These are phyloP conservation scores for Thera britannica DNA, from an alignment of 2,888 invertebrate genomes.

Conservation along the genomic window DNA sequence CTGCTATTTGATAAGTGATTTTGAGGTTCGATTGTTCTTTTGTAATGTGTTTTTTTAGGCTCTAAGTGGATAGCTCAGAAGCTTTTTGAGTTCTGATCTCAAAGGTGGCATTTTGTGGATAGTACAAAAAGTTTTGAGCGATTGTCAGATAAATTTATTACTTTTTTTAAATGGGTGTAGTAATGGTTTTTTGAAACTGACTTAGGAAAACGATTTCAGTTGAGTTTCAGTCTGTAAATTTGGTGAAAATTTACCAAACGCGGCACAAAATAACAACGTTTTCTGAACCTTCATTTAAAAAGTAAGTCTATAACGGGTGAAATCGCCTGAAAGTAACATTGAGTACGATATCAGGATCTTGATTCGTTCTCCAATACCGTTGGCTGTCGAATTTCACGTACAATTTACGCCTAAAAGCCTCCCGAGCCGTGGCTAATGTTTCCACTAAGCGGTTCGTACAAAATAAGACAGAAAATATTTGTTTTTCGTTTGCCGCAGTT, in stretches of 20 bases:
- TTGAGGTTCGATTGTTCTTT: slow-evolving; percentile 31
- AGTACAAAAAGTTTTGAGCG: neutral
- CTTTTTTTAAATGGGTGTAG: neutral
- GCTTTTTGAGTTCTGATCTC: slow-evolving; percentile 5
- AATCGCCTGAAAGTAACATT: slow-evolving; percentile 32
- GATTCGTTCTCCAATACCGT: slow-evolving; percentile 52
- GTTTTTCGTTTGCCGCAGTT: slow-evolving; percentile 49
- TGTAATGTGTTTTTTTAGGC: slow-evolving; percentile 21
- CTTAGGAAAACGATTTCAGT: no score
- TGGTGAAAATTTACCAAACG: neutral
- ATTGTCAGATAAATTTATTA: neutral
- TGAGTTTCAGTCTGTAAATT: no score
- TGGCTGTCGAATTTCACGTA: slow-evolving; percentile 78
- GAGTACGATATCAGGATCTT: slow-evolving; percentile 32
- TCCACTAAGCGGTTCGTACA: slow-evolving; percentile 77
- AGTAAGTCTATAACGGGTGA: slow-evolving; percentile 26
- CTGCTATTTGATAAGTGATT: slow-evolving; percentile 35
- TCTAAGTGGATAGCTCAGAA: slow-evolving; percentile 16
- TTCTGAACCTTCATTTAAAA: slow-evolving; percentile 26
- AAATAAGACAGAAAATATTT: slow-evolving; percentile 47
- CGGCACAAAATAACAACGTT: slow-evolving; percentile 16
- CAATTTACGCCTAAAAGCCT: slow-evolving; percentile 79
- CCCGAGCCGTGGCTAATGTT: slow-evolving; percentile 78
- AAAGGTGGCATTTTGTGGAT: slow-evolving; percentile 5
- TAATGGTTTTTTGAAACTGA: no score